Evolutionary conservation across 2,113 vertebrate species (phyloP).

Genomic region (Orthonyx spaldingii): DNA sequence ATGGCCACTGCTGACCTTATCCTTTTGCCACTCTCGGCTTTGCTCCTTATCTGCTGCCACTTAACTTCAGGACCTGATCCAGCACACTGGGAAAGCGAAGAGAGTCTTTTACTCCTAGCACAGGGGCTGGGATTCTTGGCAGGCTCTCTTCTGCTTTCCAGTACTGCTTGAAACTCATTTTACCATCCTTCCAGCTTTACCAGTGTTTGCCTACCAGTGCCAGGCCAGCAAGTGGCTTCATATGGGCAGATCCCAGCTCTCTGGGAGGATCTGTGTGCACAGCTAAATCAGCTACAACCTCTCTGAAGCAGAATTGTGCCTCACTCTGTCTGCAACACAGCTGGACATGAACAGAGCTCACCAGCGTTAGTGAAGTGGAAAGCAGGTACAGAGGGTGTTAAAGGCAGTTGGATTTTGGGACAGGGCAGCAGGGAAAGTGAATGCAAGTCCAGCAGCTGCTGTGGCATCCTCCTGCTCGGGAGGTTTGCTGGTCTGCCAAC

Average conservation of each 20-base stretch:
- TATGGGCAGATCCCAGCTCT: fast-evolving
- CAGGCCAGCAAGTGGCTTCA: not conserved
- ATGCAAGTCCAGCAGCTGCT: not conserved
- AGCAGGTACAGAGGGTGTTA: not conserved
- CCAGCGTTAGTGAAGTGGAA: not conserved
- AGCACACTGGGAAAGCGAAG: not conserved
- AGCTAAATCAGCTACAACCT: not conserved
- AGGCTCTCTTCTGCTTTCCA: not conserved
- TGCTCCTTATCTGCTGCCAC: not conserved
- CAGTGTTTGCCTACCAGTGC: not conserved
- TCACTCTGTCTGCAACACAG: not conserved
- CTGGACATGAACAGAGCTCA: not conserved
- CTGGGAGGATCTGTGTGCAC: not conserved
- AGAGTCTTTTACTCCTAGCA: not conserved
- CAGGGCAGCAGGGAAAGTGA: not conserved
- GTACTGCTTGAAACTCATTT: not conserved
- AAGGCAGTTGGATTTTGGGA: not conserved
- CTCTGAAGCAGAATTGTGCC: not conserved
- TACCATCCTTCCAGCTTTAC: not conserved
- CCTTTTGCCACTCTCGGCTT: not conserved
- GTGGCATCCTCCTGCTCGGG: not conserved
- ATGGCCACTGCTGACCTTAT: fast-evolving
- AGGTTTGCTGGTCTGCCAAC: not conserved
- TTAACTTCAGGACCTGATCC: not conserved
- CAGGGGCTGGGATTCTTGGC: not conserved